Base-by-base conservation (phyloP, 37 sponge, comb jelly and placozoan genomes). In the Beroe forskalii region DNA sequence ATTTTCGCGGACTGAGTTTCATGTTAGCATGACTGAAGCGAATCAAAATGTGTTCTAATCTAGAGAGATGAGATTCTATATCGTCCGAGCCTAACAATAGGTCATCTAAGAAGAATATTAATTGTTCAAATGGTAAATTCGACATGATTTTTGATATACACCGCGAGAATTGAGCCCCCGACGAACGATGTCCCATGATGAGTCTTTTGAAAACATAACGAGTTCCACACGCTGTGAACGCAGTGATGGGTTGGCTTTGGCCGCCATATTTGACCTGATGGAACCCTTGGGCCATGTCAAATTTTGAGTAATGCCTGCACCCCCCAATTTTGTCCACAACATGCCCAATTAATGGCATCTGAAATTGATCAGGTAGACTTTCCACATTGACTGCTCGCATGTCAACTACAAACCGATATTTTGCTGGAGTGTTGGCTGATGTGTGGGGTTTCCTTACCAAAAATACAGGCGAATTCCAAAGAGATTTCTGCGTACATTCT, bases 91-190 rank as follows among this genome's bases (percentile, higher is more conserved):
- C 76, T 12, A 32, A 33, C 8, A 72, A 33, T 72, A 72, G 22
- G 40, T 72, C 76, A 27, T 72, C 76, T 72, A 72, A 27, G 40
- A 72, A 72, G 76, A 27, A 72, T 17, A 72, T 22, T 4, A 64
- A 27, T 23, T 64, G 24, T 27, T 22, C 4, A 6, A 64, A 22
- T 22, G 66, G 66, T 48, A 48, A 64, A 64, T 64, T 64, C 3
- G 30, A 4, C 66, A 28, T 64, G 24, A 64, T 22, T 64, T 64
- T 22, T 6, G 25, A 8, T 27, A 64, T 64, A 4, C 25, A 28
- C 3, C 25, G 66, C 4, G 30, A 28, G 25, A 64, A 64, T 22
- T 22, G 31, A 27, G 30, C 31, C 17, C 30, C 25, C 4, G 30
- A 28, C 14, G 14, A n/a, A 3, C 4, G 14, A 27, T 64, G 66